These are phyloP conservation scores for Petrocephalus sullivani DNA, from an alignment of 2,797 vertebrate genomes.

Conservation along the genomic window DNA sequence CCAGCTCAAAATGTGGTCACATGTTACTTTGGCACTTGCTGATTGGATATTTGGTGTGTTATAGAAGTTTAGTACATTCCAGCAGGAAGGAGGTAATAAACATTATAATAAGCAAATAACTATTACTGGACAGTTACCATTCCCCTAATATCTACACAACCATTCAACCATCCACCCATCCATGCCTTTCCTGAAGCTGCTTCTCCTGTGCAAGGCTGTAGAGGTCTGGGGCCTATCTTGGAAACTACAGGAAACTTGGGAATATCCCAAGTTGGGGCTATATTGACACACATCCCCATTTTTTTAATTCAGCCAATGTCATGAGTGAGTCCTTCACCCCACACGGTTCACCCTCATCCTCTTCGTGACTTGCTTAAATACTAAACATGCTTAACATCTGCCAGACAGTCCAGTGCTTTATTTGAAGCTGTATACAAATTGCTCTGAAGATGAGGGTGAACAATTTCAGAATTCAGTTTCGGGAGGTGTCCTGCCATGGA, in stretches of 20 bases:
- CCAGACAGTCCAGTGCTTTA: neutral
- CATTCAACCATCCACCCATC: neutral
- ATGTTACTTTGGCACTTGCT: neutral
- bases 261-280: neutral
- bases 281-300: neutral
- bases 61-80: neutral
- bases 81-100: neutral
- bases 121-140: neutral
- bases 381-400: neutral
- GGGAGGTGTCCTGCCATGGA: neutral
- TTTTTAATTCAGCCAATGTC: neutral
- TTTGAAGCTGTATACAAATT: slow-evolving; percentile 12
- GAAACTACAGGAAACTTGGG: neutral
- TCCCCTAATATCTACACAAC: neutral
- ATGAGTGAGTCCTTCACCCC: neutral
- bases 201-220: neutral
- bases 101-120: no score
- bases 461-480: neutral
- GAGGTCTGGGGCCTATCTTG: neutral
- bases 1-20: neutral
- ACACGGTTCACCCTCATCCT: neutral
- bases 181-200: neutral
- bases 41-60: neutral
- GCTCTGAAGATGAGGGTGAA: neutral
- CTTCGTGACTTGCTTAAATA: neutral